Evolutionary conservation across 2,113 vertebrate species (phyloP).

Genomic region (Casuarius casuarius): DNA sequence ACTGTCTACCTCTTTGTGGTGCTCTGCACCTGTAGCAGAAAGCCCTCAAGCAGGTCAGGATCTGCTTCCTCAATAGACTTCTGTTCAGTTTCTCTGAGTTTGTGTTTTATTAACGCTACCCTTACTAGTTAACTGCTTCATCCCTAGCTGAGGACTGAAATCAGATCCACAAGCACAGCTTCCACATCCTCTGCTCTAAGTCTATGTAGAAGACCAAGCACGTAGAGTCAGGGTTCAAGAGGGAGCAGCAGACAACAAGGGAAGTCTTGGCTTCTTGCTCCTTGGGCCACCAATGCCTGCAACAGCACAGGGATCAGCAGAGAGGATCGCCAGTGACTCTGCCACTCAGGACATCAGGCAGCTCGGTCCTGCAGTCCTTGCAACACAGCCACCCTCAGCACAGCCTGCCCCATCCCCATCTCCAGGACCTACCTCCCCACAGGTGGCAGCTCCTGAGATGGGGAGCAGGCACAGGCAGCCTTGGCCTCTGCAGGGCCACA

Average conservation of each 20-base stretch:
- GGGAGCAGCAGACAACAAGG: not conserved
- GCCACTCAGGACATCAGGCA: not conserved
- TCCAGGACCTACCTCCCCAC: not conserved
- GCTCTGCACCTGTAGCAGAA: rapidly evolving
- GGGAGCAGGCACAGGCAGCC: not conserved
- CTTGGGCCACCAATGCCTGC: rapidly evolving
- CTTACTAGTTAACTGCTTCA: not conserved
- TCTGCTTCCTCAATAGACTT: not conserved
- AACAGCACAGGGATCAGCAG: not conserved
- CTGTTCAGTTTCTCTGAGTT: not conserved
- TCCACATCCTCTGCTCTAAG: not conserved
- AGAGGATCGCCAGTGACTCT: not conserved
- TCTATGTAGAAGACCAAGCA: not conserved
- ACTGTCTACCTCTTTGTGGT: not conserved
- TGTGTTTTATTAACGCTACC: not conserved
- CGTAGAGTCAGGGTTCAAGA: not conserved
- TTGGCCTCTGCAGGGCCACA: not conserved
- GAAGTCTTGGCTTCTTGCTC: rapidly evolving
- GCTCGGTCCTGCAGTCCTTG: not conserved
- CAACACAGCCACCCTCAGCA: not conserved
- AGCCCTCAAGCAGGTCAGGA: not conserved
- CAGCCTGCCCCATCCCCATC: not conserved
- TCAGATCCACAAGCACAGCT: not conserved
- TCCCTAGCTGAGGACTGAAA: not conserved
- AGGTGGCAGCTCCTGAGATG: not conserved